Conservation (phyloP, 2,113 vertebrate species). For the Haemorhous mexicanus region DNA sequence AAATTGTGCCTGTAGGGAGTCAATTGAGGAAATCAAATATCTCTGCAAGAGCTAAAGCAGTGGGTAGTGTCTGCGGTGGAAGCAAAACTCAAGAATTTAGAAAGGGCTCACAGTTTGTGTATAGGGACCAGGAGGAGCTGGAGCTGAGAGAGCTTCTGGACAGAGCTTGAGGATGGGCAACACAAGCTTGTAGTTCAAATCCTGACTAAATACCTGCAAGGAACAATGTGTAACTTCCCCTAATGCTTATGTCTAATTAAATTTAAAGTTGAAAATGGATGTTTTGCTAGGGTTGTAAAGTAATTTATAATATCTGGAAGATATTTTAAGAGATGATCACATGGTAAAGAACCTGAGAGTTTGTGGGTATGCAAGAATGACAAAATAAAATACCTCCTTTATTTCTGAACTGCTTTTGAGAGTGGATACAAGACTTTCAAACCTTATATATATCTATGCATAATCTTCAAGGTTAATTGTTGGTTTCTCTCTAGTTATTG, state of each 20-base stretch:
- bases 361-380: background rate
- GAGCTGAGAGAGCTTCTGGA: background rate
- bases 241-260: background rate
- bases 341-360: background rate
- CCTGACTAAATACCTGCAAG: background rate
- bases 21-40: background rate
- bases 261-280: background rate
- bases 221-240: background rate
- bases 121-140: background rate
- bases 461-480: background rate
- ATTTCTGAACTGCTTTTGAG: background rate
- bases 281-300: background rate
- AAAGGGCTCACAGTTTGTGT: background rate
- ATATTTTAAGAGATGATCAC: background rate
- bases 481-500: background rate
- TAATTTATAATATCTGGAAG: background rate
- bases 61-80: background rate
- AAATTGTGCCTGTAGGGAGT: background rate
- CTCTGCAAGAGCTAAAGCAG: background rate
- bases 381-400: background rate
- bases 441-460: accelerated
- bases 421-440: background rate
- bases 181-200: background rate
- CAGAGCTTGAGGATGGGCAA: background rate
- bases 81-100: background rate